Conservation (phyloP, 2,888 invertebrate species). For the Ferrisia virgata region DNA sequence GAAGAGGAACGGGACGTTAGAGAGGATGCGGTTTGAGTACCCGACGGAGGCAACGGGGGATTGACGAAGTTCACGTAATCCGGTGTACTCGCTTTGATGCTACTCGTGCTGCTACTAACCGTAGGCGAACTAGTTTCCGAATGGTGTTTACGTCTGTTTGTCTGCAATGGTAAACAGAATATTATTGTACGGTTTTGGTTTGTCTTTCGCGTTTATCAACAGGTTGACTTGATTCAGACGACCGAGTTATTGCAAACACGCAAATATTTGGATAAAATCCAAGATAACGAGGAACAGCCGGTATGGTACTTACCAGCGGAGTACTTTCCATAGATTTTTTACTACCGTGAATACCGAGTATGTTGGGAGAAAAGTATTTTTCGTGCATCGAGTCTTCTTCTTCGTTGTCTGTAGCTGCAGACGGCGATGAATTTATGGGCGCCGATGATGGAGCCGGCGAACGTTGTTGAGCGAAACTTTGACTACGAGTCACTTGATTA, state of each 20-base stretch:
- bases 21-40: constrained; percentile 47
- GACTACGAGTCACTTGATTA: constrained; percentile 48
- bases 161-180: not conserved
- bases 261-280: not conserved
- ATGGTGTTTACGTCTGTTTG: constrained; percentile 24
- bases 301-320: constrained; percentile 53
- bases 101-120: constrained; percentile 47
- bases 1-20: constrained; percentile 47
- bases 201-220: not conserved
- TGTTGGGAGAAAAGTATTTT: constrained; percentile 61
- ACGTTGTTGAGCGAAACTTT: constrained; percentile 50
- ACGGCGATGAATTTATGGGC: constrained; percentile 39
- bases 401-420: constrained; percentile 49
- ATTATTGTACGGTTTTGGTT: not conserved
- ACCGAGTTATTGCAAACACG: not conserved
- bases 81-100: constrained; percentile 47
- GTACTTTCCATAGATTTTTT: constrained; percentile 66
- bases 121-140: constrained; percentile 47
- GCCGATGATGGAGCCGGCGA: constrained; percentile 42
- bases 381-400: constrained; percentile 81
- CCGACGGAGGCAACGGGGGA: constrained; percentile 49
- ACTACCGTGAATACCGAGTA: constrained; percentile 50
- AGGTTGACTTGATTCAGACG: not conserved
- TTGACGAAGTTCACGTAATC: constrained; percentile 51
- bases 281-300: not conserved